Evolutionary conservation across 2,797 vertebrate species (phyloP), one percentile per base, ranked within the genome.

Genomic region (Thalassophryne amazonica): DNA sequence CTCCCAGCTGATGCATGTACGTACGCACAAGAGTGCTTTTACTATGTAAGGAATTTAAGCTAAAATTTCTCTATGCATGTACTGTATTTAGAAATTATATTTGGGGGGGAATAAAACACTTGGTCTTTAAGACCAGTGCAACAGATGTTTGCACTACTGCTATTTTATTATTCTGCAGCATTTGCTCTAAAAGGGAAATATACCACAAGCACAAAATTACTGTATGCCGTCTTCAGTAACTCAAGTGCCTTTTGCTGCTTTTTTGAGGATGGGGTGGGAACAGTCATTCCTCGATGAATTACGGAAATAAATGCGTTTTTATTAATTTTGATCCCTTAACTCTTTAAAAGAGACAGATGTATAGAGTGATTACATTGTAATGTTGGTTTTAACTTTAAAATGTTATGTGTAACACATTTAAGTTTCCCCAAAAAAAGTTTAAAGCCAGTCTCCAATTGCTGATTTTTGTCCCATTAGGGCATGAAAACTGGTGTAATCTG

Each of bases 181-280:
- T 16, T 9, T 28, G 15, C 14, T 12, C 11, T 19, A 50, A 73
- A n/a, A 74, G 55, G 62, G 42, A 77, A 66, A 25, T 18, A 49
- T 58, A 41, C 32, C 49, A 34, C 17, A 5, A 29, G 47, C 6
- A 21, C 27, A 29, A 47, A 24, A 33, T 40, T 0, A 28, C 35
- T 39, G 22, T 35, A 52, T 45, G 42, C 46, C 28, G 6, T 42
- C 16, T 36, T 32, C 33, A 53, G 31, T 36, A 11, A 59, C 24
- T 52, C 5, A 54, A 55, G 73, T 83, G 79, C 76, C 74, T 79
- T 55, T 39, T 43, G 24, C 52, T 57, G 61, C 61, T 54, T 50
- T 54, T 50, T 58, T 17, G 8, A 36, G 40, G n/a, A 48, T 35
- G 9, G 4, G 51, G 59, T 16, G 31, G 17, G 19, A 41, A 13